phyloP scores from a whole-genome alignment of 2,888 invertebrate genomes.

The Tipula helvola region DNA sequence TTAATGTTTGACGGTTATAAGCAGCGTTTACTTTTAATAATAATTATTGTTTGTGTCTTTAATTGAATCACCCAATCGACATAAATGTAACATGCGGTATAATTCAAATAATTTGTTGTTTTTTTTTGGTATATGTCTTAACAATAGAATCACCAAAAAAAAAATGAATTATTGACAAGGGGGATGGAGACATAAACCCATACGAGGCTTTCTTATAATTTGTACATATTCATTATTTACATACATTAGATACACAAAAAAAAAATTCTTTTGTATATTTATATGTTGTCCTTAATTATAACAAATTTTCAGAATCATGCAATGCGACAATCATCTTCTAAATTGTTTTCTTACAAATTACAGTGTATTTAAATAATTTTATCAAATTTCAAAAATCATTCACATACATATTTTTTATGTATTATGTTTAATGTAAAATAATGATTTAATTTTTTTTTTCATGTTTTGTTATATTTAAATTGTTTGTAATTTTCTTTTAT shows the following conservation, averaged over 20 bases:
- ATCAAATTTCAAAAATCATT: not conserved
- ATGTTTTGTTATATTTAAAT: not conserved
- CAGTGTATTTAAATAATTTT: not conserved
- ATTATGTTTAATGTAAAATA: not conserved
- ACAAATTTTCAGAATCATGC: conserved; percentile 6
- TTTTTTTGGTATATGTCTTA: not conserved
- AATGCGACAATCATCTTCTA: conserved; percentile 9
- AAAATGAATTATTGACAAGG: not conserved
- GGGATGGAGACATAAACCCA: not conserved
- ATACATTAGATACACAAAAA: not conserved
- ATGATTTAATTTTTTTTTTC: not conserved
- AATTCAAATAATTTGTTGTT: not conserved
- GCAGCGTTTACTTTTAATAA: too few relatives aligned
- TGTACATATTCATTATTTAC: not conserved
- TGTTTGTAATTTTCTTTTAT: not conserved
- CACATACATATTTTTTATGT: not conserved
- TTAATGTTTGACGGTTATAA: too few relatives aligned
- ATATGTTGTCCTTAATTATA: not conserved
- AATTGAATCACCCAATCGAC: not conserved
- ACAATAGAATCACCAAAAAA: not conserved
- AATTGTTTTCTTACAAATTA: conserved; percentile 5
- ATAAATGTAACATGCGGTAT: not conserved
- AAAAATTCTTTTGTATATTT: not conserved
- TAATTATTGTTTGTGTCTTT: too few relatives aligned
- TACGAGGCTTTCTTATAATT: not conserved